These are phyloP conservation scores for Pristionchus arcanus DNA, from an alignment of 2,888 invertebrate genomes.

Conservation along the genomic window DNA sequence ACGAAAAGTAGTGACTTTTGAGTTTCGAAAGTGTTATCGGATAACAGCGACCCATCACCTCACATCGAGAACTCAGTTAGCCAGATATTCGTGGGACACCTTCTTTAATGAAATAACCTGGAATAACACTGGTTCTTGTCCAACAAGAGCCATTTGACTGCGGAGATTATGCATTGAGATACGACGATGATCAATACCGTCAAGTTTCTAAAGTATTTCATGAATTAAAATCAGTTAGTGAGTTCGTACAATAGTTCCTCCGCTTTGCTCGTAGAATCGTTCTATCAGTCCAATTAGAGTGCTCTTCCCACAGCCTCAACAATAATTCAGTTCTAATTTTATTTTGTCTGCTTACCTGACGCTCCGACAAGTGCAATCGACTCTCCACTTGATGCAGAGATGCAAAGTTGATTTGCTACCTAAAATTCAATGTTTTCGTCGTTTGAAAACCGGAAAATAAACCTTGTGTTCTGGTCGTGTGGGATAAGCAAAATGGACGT, in stretches of 20 bases:
- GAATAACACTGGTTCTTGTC: conserved; percentile 71
- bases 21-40: no score
- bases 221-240: not conserved
- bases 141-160: conserved; percentile 68
- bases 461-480: conserved; percentile 87
- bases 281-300: conserved; percentile 89
- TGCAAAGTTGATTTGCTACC: conserved; percentile 40
- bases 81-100: no score
- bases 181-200: conserved; percentile 35
- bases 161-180: conserved; percentile 60
- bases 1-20: no score
- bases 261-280: conserved; percentile 88
- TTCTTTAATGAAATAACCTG: no score
- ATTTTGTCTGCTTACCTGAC: conserved; percentile 71
- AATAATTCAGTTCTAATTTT: not conserved
- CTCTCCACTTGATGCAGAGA: conserved; percentile 77
- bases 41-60: no score
- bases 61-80: no score
- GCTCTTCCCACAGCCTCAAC: conserved; percentile 89
- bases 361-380: conserved; percentile 80
- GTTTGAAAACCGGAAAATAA: not conserved
- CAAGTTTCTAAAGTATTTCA: not conserved
- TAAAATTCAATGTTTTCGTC: not conserved
- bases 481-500: conserved; percentile 89
- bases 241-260: conserved; percentile 13